Percentiles rank a stretch among this genome's conserved stretches.
Evolutionary conservation across 2,797 vertebrate genomes (phyloP).

Genomic region (Xyrichtys novacula): DNA sequence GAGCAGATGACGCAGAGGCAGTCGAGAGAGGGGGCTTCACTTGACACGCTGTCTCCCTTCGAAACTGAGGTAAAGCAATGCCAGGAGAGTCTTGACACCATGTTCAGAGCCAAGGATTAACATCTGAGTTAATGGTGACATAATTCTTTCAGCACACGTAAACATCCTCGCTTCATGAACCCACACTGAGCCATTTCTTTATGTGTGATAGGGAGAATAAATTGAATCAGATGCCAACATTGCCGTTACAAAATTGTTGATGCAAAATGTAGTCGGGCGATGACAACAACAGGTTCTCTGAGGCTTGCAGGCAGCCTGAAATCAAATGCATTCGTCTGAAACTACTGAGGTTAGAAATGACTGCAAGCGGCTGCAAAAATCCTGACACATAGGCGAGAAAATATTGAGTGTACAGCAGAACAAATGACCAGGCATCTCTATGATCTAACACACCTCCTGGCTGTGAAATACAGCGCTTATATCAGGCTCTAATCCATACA

Average conservation of each 20-base stretch:
- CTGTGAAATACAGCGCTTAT: not conserved
- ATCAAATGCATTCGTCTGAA: conserved; percentile 3
- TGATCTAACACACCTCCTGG: not conserved
- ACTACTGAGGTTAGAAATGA: not conserved
- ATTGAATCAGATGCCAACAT: not conserved
- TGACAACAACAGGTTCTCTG: not conserved
- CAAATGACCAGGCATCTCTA: not conserved
- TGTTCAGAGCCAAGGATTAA: not conserved
- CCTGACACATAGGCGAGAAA: not conserved
- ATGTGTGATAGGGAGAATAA: not conserved
- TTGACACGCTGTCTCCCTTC: conserved; percentile 3
- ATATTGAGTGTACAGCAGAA: not conserved
- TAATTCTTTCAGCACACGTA: not conserved
- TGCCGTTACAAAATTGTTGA: conserved; percentile 9
- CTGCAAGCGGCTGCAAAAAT: not conserved
- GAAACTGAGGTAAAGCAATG: not conserved
- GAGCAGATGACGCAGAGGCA: conserved; percentile 15
- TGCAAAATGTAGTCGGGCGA: not conserved
- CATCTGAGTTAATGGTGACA: not conserved
- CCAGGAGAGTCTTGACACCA: not conserved
- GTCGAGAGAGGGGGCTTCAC: conserved; percentile 13
- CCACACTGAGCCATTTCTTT: not conserved
- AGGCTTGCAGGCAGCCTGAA: conserved; percentile 3
- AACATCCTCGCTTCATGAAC: not conserved
- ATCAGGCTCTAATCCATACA: not conserved